Conservation (phyloP, 2,113 vertebrate genomes). For the Pholis gunnellus region DNA sequence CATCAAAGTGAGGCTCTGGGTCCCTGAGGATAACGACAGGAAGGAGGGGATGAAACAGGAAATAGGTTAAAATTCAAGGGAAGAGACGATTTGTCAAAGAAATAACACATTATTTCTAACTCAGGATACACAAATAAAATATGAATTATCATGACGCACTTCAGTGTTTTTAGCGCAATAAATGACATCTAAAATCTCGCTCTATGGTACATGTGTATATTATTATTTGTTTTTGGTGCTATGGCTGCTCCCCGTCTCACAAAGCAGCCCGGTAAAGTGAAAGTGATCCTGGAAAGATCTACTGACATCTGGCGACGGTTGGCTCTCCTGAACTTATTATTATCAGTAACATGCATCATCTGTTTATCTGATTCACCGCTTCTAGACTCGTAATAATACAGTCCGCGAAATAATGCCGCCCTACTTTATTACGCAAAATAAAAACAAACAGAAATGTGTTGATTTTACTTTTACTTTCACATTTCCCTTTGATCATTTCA, state of each 20-base stretch:
- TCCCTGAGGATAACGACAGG: slow-evolving; percentile 70
- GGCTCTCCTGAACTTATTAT: neutral
- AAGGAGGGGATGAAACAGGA: slow-evolving; percentile 42
- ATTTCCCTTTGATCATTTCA: neutral
- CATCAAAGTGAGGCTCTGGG: slow-evolving; percentile 69
- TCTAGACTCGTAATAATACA: neutral
- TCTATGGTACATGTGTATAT: neutral
- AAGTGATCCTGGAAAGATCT: slow-evolving; percentile 28
- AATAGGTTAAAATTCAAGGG: slow-evolving; percentile 51
- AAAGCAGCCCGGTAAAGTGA: neutral
- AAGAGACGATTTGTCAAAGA: slow-evolving; percentile 1
- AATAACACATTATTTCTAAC: slow-evolving; percentile 2
- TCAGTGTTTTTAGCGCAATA: neutral
- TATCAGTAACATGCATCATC: neutral
- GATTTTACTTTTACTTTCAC: neutral
- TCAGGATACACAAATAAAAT: neutral
- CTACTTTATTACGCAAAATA: neutral
- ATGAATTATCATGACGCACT: neutral
- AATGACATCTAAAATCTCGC: neutral
- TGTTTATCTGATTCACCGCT: neutral
- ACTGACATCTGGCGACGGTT: slow-evolving; percentile 56
- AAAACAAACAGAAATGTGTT: neutral
- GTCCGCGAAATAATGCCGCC: neutral
- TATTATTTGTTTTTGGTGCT: neutral
- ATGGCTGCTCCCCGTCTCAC: neutral